Evolutionary conservation across 2,797 vertebrate species (phyloP), one percentile per base, ranked within the genome.

Genomic region (Alcedo quadribrachys): DNA sequence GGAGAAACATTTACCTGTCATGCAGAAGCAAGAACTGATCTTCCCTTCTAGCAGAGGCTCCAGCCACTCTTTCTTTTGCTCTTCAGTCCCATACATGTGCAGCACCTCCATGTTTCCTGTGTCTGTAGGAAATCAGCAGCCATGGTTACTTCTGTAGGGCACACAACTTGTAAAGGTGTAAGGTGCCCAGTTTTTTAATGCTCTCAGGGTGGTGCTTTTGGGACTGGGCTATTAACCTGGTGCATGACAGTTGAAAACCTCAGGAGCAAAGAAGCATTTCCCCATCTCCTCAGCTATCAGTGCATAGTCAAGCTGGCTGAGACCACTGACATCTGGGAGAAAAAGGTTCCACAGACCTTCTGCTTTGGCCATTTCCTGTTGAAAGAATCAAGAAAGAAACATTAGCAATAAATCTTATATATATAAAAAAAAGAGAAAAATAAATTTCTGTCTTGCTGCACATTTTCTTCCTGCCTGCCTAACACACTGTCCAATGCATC

Each of bases 91-190:
- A 87, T 98, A 99, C 90, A 99, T 97, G 92, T 99, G 98, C 63
- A 99, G 98, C 13, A 99, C 98, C 91, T 99, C 99, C 98, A 99
- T 99, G 93, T 99, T 99, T 61, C 99, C 99, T 0, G 99, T 98
- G 93, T 99, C 99, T 99, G 92, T 19, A 92, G 24, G 40, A 76
- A 60, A 90, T 18, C 42, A 93, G 81, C 58, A 91, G 19, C 14
- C 37, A 33, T 10, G 3, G 19, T 60, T 33, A 73, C 16, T 24
- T 62, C 85, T 88, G 28, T 2, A 1, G 33, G 32, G 20, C 30
- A 32, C 12, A 46, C 5, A 48, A 27, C 40, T 50, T 8, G 3
- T 30, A 33, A 82, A 82, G 40, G n/a, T 9, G 14, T 53, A 51
- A 84, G 68, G 57, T 12, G 19, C 4, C 32, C n/a, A 66, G 3